A percentile compares a stretch with the other conserved stretches of the same genome.
Conservation (phyloP, 2,888 invertebrate species). For the Drosophila peninsularis region DNA sequence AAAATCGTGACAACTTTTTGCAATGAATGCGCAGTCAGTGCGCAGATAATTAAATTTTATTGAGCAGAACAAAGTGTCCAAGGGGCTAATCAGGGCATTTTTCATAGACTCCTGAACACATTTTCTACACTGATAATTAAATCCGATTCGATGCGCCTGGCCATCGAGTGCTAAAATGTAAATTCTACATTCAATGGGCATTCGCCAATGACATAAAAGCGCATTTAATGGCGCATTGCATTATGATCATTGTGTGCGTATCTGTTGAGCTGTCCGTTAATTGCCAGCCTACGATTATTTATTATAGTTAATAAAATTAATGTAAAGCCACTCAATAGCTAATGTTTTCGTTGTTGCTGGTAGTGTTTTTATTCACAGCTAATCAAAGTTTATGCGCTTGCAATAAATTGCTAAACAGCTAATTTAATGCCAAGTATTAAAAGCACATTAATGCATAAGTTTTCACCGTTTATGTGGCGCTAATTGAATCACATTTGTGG, state of each 20-base stretch:
- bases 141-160: slow-evolving; percentile 30
- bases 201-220: slow-evolving; percentile 43
- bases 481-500: not conserved
- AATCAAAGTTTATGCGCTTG: slow-evolving; percentile 4
- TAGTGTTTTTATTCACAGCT: not conserved
- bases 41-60: slow-evolving; percentile 49
- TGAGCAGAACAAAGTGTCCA: slow-evolving; percentile 27
- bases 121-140: slow-evolving; percentile 46
- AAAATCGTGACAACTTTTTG: not conserved
- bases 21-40: slow-evolving; percentile 35
- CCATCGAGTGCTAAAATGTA: slow-evolving; percentile 44
- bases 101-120: slow-evolving; percentile 21
- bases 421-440: not conserved
- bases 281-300: slow-evolving; percentile 4
- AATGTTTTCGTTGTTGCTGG: not conserved
- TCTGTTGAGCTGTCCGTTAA: slow-evolving; percentile 34
- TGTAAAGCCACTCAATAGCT: not conserved
- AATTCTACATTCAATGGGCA: slow-evolving; percentile 21
- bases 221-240: slow-evolving; percentile 43
- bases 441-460: slow-evolving; percentile 10
- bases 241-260: slow-evolving; percentile 29
- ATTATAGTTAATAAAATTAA: slow-evolving; percentile 4
- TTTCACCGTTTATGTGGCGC: not conserved
- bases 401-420: not conserved
- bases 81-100: slow-evolving; percentile 39